Evolutionary conservation across 2,113 vertebrate species (phyloP), one percentile per base, ranked within the genome.

Genomic region (Etheostoma cragini): DNA sequence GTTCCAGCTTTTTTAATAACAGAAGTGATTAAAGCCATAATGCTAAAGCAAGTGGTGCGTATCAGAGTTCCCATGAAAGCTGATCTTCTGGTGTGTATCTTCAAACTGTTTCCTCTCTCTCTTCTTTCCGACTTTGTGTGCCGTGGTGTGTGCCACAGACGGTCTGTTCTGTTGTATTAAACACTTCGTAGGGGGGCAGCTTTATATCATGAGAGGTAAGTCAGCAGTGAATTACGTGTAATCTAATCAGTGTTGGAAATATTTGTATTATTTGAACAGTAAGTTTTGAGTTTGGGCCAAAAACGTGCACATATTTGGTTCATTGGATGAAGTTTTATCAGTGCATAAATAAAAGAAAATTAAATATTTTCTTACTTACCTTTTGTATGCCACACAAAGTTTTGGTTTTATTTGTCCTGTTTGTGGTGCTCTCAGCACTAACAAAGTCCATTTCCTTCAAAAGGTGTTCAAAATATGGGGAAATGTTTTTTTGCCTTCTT

Each of bases 141-240:
- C 83, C 6, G 35, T 80, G 81, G 26, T 70, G 79, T 77, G n/a
- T 61, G 52, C 76, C 76, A 94, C 97, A 98, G 98, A 96, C 38
- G 97, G 97, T 96, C 96, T 99, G 95, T 99, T 98, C 96, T 99
- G 98, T 97, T 99, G 98, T 97, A 94, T 99, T 94, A 99, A 99
- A 96, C 97, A 98, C 96, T 97, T 98, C 93, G 97, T 99, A 96
- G 97, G 97, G 94, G 98, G 98, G 94, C 97, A 99, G 95, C 97
- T 99, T 95, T 99, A 98, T 96, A 97, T 99, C 96, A 98, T 99
- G 95, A 97, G 97, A 98, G 98, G 98, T 99, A 96, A 98, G 97
- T 95, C 58, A 26, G 56, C 50, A 71, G 46, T 6, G 5, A 22
- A 19, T 50, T 50, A 53, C 56, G 10, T 2, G 14, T 33, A 1